Evolutionary conservation across 2,113 vertebrate genomes (phyloP).

Genomic region (Rattus rattus): DNA sequence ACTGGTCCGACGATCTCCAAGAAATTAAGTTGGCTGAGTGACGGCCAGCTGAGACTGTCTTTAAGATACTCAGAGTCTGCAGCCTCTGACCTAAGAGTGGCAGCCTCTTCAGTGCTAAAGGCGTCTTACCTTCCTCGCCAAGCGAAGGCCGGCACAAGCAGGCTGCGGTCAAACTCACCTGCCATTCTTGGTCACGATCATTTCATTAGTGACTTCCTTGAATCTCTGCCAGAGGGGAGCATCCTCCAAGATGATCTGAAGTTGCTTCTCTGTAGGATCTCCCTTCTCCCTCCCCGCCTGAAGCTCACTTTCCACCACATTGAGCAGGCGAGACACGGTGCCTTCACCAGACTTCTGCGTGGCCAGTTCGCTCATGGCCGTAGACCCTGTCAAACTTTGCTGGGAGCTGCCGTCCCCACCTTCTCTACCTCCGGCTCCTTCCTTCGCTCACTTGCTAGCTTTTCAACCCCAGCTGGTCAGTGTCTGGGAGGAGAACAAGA

Average conservation of each 20-base stretch:
- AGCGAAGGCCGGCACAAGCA: not conserved
- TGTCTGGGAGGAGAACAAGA: not conserved
- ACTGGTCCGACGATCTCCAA: not conserved
- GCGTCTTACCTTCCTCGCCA: not conserved
- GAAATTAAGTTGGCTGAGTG: slow-evolving; percentile 5
- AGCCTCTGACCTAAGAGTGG: not conserved
- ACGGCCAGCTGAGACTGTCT: not conserved
- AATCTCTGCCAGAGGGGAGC: slow-evolving; percentile 95
- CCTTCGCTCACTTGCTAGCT: not conserved
- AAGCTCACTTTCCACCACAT: slow-evolving; percentile 94
- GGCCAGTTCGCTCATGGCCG: slow-evolving; percentile 82
- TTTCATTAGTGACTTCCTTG: slow-evolving; percentile 96
- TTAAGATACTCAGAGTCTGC: not conserved
- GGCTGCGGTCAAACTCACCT: slow-evolving; percentile 87
- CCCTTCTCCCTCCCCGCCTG: slow-evolving; percentile 95
- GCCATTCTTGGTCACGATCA: slow-evolving; percentile 99
- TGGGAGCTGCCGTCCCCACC: not conserved
- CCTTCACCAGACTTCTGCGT: slow-evolving; percentile 84
- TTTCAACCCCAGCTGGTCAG: slow-evolving; percentile 12
- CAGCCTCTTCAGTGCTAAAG: not conserved
- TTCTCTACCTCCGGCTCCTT: not conserved
- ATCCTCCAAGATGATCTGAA: slow-evolving; percentile 94
- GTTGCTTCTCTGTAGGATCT: slow-evolving; percentile 95
- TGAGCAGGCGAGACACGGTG: slow-evolving; percentile 92
- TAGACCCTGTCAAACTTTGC: slow-evolving; percentile 78